Percentiles rank a stretch among this genome's conserved stretches.
Evolutionary conservation across 2,888 invertebrate species (phyloP).

Genomic region (Aleiodes leptofemur): DNA sequence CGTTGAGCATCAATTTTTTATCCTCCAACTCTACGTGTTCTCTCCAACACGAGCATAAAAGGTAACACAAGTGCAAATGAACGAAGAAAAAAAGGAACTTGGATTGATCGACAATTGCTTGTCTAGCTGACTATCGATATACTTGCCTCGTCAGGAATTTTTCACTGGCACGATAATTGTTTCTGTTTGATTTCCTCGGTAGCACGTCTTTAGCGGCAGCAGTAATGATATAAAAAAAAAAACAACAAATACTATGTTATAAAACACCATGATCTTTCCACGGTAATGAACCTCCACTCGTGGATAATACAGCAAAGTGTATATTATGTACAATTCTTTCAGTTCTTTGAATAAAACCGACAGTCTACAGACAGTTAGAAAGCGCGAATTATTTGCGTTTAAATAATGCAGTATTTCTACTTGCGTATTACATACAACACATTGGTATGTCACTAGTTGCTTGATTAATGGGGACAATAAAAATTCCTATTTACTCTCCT

Average conservation of each 20-base stretch:
- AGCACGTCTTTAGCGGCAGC: slow-evolving; percentile 29
- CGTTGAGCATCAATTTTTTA: slow-evolving; percentile 9
- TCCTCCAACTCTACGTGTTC: slow-evolving; percentile 9
- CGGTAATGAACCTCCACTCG: slow-evolving; percentile 61
- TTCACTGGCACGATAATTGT: slow-evolving; percentile 44
- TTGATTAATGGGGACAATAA: slow-evolving; percentile 47
- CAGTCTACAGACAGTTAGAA: slow-evolving; percentile 52
- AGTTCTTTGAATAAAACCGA: slow-evolving; percentile 63
- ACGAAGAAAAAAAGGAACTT: slow-evolving; percentile 18
- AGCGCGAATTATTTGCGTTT: slow-evolving; percentile 57
- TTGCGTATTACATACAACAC: slow-evolving; percentile 27
- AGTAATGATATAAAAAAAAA: slow-evolving; percentile 1
- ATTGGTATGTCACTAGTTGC: slow-evolving; percentile 42
- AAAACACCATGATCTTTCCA: slow-evolving; percentile 57
- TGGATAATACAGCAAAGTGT: slow-evolving; percentile 40
- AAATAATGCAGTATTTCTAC: slow-evolving; percentile 57
- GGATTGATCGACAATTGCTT: slow-evolving; percentile 50
- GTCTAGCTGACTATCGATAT: slow-evolving; percentile 44
- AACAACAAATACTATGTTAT: background rate
- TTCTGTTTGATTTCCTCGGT: slow-evolving; percentile 46
- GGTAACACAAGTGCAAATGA: background rate
- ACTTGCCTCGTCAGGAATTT: slow-evolving; percentile 32
- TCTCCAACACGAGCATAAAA: background rate
- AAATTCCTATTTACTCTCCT: slow-evolving; percentile 41
- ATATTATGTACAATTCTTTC: slow-evolving; percentile 29